Evolutionary conservation across 30 jellyfish, hydroid and myxozoan genomes (phyloP), one percentile per base, ranked within the genome.

Genomic region (Hydractinia echinata): DNA sequence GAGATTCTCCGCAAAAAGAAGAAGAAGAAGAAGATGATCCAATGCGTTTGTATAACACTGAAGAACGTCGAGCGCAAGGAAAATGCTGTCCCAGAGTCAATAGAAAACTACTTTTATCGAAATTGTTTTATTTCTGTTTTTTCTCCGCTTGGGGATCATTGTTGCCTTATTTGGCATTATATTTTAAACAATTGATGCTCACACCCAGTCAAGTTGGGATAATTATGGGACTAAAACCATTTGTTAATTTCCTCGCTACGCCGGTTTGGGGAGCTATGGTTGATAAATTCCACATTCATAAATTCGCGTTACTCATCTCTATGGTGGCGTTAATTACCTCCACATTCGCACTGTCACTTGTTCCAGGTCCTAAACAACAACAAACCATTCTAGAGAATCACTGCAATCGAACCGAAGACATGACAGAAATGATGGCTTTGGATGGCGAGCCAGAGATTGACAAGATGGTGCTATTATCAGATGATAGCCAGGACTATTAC

Each of bases 241-340:
- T 91, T 56, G 89, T 91, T 64, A 86, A 86, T 88, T 91, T 91
- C 81, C 81, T 91, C 14, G 96, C 97, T 7, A 86, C 95, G 18
- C 97, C 97, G 8, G 95, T 91, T 49, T 91, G 97, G 97, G 97
- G 97, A n/a, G 95, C 95, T 5, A 52, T 91, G 60, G 96, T 87
- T 10, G 97, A 91, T 69, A 86, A 88, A 64, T 91, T 83, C 60
- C 95, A 82, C 84, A 86, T 85, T 50, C 96, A 85, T 76, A 76
- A 79, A 62, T 79, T 86, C 61, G 96, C 93, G 5, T 67, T 91
- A 76, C 79, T 91, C 66, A 68, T 91, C 6, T 91, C 97, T 8
- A 61, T 91, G 88, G 82, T 83, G 20, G 97, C 97, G 21, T 61
- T 91, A 77, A 82, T 85, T 19, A 79, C 96, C 6, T 83, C 96